phyloP scores from a whole-genome alignment of 2,797 vertebrate species.

The Allobates femoralis region DNA sequence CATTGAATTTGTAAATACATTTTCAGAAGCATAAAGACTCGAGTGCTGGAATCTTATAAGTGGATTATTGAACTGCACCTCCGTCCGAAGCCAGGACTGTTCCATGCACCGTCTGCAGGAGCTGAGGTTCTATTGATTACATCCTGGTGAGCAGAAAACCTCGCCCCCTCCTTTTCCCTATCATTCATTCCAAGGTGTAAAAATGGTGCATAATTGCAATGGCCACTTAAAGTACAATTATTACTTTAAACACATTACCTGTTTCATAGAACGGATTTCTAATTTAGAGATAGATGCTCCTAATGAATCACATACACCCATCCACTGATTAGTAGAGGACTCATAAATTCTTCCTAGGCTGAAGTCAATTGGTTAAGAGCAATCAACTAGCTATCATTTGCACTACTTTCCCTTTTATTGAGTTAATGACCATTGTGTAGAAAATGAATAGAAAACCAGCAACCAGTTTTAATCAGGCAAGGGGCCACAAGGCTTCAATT shows the following conservation, averaged over 20 bases:
- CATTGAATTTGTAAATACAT: no score
- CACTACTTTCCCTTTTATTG: conserved; percentile 35
- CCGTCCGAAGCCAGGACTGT: no score
- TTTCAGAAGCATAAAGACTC: no score
- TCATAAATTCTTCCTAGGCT: conserved; percentile 14
- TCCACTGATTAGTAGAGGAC: conserved; percentile 19
- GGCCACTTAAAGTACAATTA: neutral
- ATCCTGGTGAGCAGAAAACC: no score
- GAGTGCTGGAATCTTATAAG: no score
- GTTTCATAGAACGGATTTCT: neutral
- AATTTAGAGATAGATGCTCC: neutral
- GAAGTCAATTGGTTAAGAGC: conserved; percentile 41
- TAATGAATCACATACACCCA: neutral
- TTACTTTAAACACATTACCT: neutral
- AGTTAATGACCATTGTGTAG: conserved; percentile 50
- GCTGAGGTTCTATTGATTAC: no score
- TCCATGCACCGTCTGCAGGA: no score
- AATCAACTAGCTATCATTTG: conserved; percentile 43
- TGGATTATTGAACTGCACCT: no score
- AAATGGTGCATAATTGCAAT: neutral
- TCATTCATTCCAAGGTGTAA: no score
- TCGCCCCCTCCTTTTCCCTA: no score
- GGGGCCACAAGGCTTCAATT: conserved; percentile 41
- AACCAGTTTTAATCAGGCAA: conserved; percentile 43
- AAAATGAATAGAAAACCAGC: conserved; percentile 48